Conservation (phyloP, 2,888 invertebrate species). For the Xanthorhoe designata region DNA sequence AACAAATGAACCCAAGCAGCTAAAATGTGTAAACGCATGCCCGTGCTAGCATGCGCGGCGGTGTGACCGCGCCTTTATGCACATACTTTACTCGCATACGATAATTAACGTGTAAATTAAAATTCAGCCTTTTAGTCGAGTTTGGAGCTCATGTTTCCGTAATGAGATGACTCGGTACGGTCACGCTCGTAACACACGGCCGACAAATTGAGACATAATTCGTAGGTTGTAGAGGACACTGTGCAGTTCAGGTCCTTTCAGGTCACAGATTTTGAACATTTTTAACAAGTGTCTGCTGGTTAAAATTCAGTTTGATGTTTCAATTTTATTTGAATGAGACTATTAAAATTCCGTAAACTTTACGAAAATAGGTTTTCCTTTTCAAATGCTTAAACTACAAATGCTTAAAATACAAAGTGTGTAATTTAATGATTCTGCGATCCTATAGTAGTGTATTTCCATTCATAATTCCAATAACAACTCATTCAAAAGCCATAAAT, state of each 20-base stretch:
- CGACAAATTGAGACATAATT: not conserved
- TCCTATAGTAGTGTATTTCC: not conserved
- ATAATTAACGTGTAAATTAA: constrained; percentile 43
- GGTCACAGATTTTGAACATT: no score
- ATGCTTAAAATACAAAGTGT: not conserved
- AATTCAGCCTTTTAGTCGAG: constrained; percentile 38
- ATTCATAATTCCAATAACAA: not conserved
- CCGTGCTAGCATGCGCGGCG: no score
- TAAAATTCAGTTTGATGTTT: no score
- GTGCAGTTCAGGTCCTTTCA: no score
- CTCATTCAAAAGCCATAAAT: not conserved
- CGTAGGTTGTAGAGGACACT: not conserved
- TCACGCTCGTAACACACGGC: not conserved
- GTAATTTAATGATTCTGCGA: not conserved
- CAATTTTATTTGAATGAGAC: no score
- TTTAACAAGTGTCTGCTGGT: no score
- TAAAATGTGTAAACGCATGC: no score
- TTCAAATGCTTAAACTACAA: no score
- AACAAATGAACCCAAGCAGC: no score
- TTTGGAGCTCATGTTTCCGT: constrained; percentile 5
- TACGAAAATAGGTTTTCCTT: no score
- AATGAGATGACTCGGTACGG: constrained; percentile 9
- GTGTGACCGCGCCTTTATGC: constrained; percentile 24
- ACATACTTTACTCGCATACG: constrained; percentile 24
- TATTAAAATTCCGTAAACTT: no score